Base-by-base conservation (phyloP, 1,140 invertebrate genomes). In the Sitodiplosis mosellana region DNA sequence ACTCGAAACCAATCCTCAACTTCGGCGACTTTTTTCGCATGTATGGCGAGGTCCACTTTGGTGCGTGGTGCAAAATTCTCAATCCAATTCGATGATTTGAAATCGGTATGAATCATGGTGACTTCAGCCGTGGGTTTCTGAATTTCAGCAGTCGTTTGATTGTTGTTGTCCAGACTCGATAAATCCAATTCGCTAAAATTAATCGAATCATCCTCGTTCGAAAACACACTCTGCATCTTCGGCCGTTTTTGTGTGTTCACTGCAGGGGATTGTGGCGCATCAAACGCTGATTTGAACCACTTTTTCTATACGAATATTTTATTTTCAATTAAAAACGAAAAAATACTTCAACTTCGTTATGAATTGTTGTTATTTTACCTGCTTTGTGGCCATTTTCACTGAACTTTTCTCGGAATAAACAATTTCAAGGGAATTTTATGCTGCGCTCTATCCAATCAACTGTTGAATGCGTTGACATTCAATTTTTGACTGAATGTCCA, bases 1-100 rank as follows among this genome's bases (percentile, higher is more conserved):
- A 59, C 56, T 2, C 42, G 47, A 8, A 78, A 46, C 75, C 75
- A 77, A 40, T 68, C 59, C 47, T 72, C 67, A 14, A 79, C 56
- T 59, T 78, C 76, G 48, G 68, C 66, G 11, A 80, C 52, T 62
- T 79, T 80, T 59, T 77, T 78, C 36, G 61, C 59, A 56, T 78
- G 69, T 14, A 78, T 68, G 34, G 74, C 73, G 42, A 80, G 58
- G 36, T 78, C 75, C 7, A 69, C 61, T 14, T 68, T 59, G 34
- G 49, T 62, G 15, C 59, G 56, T 2, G 76, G 77, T 19, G 64
- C 64, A 58, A 77, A 72, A 49, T 59, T 63, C 45, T 71, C 69
- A 55, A 74, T 68, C 72, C 72, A 75, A 59, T 69, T 70, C 7
- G 52, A 52, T 12, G 52, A 0, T 38, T 12, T 20, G 15, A 43